Conservation (phyloP, 2,888 invertebrate genomes). For the Lasioglossum leucozonium region DNA sequence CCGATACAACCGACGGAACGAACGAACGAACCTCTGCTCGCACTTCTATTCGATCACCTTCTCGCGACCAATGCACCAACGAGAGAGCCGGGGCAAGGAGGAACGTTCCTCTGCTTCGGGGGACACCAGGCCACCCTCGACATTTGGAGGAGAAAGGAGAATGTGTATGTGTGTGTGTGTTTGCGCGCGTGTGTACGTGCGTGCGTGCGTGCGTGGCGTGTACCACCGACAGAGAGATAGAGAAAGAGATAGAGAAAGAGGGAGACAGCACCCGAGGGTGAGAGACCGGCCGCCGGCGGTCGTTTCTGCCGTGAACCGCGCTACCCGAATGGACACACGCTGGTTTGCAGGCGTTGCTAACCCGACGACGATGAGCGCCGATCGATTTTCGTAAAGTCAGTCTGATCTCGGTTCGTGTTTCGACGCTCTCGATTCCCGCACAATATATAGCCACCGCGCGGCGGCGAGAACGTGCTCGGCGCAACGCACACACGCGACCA, state of each 20-base stretch:
- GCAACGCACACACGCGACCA: conserved; percentile 43
- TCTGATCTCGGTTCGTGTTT: conserved; percentile 73
- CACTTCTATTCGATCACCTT: conserved; percentile 8
- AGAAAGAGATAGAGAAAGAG: neutral
- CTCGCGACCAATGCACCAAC: conserved; percentile 24
- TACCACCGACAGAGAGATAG: neutral
- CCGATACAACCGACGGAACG: neutral
- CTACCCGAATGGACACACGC: conserved; percentile 57
- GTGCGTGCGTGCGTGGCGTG: neutral
- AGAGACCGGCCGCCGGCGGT: conserved; percentile 31
- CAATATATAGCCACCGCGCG: conserved; percentile 57
- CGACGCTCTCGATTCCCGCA: conserved; percentile 72
- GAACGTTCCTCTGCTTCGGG: conserved; percentile 4
- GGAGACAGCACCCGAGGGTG: neutral
- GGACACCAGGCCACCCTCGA: conserved; percentile 28
- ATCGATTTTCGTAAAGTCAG: conserved; percentile 74
- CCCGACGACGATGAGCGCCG: conserved; percentile 70
- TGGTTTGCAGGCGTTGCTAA: conserved; percentile 66
- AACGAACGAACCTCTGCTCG: neutral
- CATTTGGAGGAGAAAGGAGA: conserved; percentile 30
- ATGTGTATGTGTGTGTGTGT: neutral
- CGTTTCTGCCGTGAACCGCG: conserved; percentile 41
- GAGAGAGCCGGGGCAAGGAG: neutral
- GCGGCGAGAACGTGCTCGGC: conserved; percentile 36
- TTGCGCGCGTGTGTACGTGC: too few relatives aligned